Evolutionary conservation across 2,888 invertebrate species (phyloP), one percentile per base, ranked within the genome.

Genomic region (Endotricha flammealis): DNA sequence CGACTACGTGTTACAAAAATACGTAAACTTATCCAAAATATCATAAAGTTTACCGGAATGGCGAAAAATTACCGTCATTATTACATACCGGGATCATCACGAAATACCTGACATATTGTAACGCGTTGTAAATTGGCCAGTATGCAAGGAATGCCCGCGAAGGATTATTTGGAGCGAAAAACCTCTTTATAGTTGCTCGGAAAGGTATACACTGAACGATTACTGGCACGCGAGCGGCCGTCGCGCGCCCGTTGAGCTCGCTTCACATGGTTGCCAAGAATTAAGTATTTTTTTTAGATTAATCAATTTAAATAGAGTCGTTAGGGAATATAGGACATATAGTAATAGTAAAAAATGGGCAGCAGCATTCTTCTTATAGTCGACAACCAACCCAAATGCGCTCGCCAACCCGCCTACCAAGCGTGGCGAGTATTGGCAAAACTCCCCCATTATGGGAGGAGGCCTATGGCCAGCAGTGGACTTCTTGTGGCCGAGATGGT

Each of bases 121-220:
- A 68, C 70, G 65, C 66, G 54, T 58, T 64, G n/a, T 54, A 79
- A 75, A 79, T 76, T 76, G 67, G 60, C 60, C 50, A 76, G 75
- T 79, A 82, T 81, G 83, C 77, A 59, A 63, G 65, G 85, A 80
- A 86, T 83, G 73, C 74, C 63, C 71, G 66, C 59, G 71, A 71
- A 78, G 76, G 68, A 70, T 69, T 61, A 70, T 77, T 72, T 76
- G 74, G 81, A 81, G 78, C 82, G 82, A 85, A 86, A 82, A 76
- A 85, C n/a, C 79, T 86, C 86, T 85, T 86, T 83, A 85, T 85
- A 80, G 80, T 78, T 79, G 73, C 80, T 81, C 78, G 75, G 81
- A 85, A 85, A 85, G 82, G 77, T n/a, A 81, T 79, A 83, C 78
- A 67, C 63, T 60, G 60, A 59, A 71, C 81, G 78, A 85, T 85